phyloP scores from a whole-genome alignment of 2,797 vertebrate genomes.

The Takifugu rubripes region DNA sequence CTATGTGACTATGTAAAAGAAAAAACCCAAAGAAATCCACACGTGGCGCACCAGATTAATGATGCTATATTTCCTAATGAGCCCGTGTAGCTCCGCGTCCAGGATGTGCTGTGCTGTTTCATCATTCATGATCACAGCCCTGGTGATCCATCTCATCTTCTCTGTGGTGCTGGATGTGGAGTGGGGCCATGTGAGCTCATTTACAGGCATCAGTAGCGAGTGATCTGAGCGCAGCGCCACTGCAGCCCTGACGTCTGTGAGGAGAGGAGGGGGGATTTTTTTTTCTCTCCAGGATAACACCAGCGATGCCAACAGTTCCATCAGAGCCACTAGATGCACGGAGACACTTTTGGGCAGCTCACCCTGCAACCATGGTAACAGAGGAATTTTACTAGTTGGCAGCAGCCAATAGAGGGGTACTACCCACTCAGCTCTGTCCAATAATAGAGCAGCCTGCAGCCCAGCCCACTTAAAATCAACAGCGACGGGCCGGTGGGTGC shows the following conservation, averaged over 20 bases:
- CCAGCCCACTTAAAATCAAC: conserved; percentile 75
- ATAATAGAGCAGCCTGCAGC: conserved; percentile 73
- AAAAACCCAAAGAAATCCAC: conserved; percentile 11
- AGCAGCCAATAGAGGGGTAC: conserved; percentile 78
- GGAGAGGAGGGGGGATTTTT: conserved; percentile 16
- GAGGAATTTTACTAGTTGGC: conserved; percentile 81
- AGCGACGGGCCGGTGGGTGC: conserved; percentile 59
- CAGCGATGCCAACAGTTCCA: conserved; percentile 63
- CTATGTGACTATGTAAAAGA: conserved; percentile 9
- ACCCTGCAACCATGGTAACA: conserved; percentile 86
- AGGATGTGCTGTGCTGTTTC: conserved; percentile 46
- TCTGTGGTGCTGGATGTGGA: conserved; percentile 41
- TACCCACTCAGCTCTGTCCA: conserved; percentile 75
- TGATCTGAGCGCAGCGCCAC: conserved; percentile 58
- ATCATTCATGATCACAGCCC: conserved; percentile 40
- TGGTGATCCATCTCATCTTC: conserved; percentile 44
- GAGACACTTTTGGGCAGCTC: conserved; percentile 82
- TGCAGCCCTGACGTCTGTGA: conserved; percentile 60
- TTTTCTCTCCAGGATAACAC: conserved; percentile 45
- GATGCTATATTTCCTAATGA: conserved; percentile 30
- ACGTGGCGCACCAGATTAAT: conserved; percentile 30
- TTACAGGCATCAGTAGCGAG: conserved; percentile 55
- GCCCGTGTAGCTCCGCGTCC: conserved; percentile 37
- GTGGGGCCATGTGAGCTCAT: conserved; percentile 51
- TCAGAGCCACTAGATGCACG: conserved; percentile 70